Conservation (phyloP, 1,140 invertebrate species). For the Trichogramma pretiosum region DNA sequence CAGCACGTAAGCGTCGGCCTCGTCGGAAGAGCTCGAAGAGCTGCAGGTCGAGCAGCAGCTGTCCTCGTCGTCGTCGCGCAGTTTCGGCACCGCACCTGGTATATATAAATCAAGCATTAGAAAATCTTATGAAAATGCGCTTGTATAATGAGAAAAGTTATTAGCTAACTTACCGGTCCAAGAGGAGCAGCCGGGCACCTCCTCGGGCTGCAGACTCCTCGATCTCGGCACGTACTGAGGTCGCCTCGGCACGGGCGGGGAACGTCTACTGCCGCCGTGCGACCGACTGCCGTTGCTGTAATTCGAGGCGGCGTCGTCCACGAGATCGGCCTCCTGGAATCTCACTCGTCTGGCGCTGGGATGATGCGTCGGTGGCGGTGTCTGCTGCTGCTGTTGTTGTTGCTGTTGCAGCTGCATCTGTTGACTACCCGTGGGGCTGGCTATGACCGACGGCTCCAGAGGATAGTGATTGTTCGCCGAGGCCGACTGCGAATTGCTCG, state of each 20-base stretch:
- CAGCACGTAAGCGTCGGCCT: constrained; percentile 71
- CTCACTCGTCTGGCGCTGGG: constrained; percentile 48
- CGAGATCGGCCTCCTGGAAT: constrained; percentile 55
- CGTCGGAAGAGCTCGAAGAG: constrained; percentile 72
- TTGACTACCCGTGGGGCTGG: too few relatives aligned
- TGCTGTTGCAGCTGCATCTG: too few relatives aligned
- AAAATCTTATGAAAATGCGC: too few relatives aligned
- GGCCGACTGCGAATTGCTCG: constrained; percentile 16
- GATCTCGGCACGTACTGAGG: constrained; percentile 39
- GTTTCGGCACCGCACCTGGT: constrained; percentile 25
- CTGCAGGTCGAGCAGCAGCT: constrained; percentile 82
- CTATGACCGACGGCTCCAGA: too few relatives aligned
- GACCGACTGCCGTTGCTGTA: constrained; percentile 19
- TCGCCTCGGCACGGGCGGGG: constrained; percentile 38
- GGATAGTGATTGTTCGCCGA: too few relatives aligned
- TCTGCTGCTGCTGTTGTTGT: too few relatives aligned
- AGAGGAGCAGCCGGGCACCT: constrained; percentile 39
- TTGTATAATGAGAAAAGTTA: too few relatives aligned
- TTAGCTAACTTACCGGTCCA: too few relatives aligned
- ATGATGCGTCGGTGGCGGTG: constrained; percentile 20
- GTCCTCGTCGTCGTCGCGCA: constrained; percentile 55
- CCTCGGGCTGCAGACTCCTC: constrained; percentile 38
- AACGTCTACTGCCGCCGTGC: constrained; percentile 24
- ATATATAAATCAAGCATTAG: too few relatives aligned
- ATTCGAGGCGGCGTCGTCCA: constrained; percentile 28